Evolutionary conservation across 2,113 vertebrate genomes (phyloP).

Genomic region (Aegotheles bennettii): DNA sequence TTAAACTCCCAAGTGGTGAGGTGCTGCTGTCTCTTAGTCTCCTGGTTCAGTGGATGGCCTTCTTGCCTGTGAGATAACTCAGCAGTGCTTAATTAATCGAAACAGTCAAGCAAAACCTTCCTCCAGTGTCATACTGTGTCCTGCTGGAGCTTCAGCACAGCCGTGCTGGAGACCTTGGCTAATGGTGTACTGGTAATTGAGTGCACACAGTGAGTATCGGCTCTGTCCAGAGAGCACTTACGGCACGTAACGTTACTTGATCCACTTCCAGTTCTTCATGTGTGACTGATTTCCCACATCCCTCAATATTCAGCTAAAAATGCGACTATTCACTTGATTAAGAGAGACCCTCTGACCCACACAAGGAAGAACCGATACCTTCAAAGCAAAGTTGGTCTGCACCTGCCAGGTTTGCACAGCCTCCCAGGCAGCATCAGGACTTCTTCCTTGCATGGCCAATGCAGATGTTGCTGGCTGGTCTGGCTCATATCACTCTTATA

Average conservation of each 20-base stretch:
- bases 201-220: neutral
- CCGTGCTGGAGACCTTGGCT: neutral
- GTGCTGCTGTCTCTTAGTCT: neutral
- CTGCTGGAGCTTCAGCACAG: neutral
- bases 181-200: fast-evolving
- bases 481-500: neutral
- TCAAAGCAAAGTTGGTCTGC: neutral
- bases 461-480: neutral
- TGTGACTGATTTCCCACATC: fast-evolving
- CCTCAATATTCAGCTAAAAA: neutral
- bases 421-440: neutral
- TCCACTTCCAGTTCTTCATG: neutral
- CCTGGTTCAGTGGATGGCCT: neutral
- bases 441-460: fast-evolving
- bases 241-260: fast-evolving
- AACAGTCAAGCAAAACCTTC: neutral
- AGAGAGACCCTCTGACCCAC: neutral
- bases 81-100: neutral
- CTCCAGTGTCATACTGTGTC: neutral
- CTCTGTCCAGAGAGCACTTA: neutral
- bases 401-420: neutral
- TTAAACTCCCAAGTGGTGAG: neutral
- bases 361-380: neutral
- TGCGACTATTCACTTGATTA: neutral
- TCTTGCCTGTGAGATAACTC: neutral